A percentile compares a stretch with the other conserved stretches of the same genome.
Conservation (phyloP, 30 jellyfish, hydroid and myxozoan genomes). For the Sanderia malayensis region DNA sequence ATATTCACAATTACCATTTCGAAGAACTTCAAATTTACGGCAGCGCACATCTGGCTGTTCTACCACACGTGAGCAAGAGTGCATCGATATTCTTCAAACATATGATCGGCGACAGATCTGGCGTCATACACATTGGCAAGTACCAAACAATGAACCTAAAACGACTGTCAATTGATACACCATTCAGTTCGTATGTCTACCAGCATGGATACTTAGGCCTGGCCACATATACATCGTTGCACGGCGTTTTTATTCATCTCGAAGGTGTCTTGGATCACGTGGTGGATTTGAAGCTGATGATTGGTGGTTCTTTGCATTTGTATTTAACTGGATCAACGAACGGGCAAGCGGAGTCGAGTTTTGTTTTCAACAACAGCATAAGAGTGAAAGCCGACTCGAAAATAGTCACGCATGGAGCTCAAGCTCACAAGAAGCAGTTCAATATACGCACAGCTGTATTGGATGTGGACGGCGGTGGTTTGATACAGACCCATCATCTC, state of each 20-base stretch:
- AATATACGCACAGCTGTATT: conserved; percentile 16
- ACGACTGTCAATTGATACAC: conserved; percentile 56
- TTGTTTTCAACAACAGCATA: conserved; percentile 42
- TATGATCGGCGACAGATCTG: conserved; percentile 65
- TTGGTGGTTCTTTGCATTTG: conserved; percentile 41
- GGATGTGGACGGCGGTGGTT: conserved; percentile 61
- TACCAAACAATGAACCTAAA: conserved; percentile 52
- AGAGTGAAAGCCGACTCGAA: conserved; percentile 66
- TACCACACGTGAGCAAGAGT: conserved; percentile 34
- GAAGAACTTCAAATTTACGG: conserved; percentile 61
- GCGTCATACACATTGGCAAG: conserved; percentile 46
- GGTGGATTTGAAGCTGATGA: conserved; percentile 50
- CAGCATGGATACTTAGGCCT: conserved; percentile 57
- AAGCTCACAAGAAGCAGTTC: conserved; percentile 39
- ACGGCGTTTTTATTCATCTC: conserved; percentile 42
- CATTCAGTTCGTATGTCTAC: conserved; percentile 59
- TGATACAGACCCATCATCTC: conserved; percentile 16
- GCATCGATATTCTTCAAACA: conserved; percentile 48
- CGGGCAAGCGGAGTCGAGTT: conserved; percentile 36
- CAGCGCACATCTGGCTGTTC: conserved; percentile 40
- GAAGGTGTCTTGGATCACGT: conserved; percentile 65
- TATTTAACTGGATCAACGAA: conserved; percentile 52
- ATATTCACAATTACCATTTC: conserved; percentile 41
- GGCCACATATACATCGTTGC: conserved; percentile 50
- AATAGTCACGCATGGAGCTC: conserved; percentile 29